A percentile compares a stretch with the other conserved stretches of the same genome.
Evolutionary conservation across 2,888 invertebrate species (phyloP).

Genomic region (Cataglyphis altisquamis): DNA sequence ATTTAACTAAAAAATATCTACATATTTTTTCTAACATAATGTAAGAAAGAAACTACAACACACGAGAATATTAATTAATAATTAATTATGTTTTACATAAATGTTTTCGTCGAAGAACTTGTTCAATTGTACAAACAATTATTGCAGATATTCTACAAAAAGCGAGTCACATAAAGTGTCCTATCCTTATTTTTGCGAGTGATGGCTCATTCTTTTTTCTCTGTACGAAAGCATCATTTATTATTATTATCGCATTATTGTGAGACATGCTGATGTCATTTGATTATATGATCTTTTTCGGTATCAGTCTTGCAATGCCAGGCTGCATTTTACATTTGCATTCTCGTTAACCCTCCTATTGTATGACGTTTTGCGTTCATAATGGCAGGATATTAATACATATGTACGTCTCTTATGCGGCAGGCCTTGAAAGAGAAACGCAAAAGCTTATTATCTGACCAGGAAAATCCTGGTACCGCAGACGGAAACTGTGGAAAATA

Average conservation of each 20-base stretch:
- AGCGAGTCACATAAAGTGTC: conserved; percentile 23
- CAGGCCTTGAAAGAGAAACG: conserved; percentile 57
- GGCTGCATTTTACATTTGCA: conserved; percentile 43
- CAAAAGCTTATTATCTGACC: conserved; percentile 17
- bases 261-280: conserved; percentile 34
- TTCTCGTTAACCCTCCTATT: conserved; percentile 43
- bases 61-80: neutral
- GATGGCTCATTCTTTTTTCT: neutral
- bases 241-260: conserved; percentile 41
- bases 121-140: neutral
- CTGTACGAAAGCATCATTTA: neutral
- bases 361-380: conserved; percentile 29
- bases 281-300: conserved; percentile 31
- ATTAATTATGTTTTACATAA: neutral
- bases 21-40: neutral
- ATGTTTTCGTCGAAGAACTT: neutral
- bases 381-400: conserved; percentile 61
- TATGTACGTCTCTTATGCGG: neutral
- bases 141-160: neutral
- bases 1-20: neutral
- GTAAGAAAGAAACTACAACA: neutral
- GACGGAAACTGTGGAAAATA: neutral
- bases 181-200: conserved; percentile 8
- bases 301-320: neutral
- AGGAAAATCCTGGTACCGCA: neutral